Evolutionary conservation across 2,888 invertebrate genomes (phyloP).

Genomic region (Mimumesa dahlbomi): DNA sequence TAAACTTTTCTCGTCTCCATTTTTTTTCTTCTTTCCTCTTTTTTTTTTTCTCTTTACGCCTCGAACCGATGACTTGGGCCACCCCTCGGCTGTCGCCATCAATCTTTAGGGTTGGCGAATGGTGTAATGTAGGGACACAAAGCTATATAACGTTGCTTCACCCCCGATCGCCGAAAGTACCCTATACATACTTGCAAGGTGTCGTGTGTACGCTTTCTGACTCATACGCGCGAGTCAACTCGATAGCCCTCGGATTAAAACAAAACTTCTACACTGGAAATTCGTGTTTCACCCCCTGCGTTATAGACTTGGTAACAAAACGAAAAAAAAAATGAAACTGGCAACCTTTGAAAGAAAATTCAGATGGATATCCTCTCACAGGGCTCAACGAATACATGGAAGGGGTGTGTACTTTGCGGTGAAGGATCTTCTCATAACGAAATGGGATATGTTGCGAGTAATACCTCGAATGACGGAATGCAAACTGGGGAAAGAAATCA

Average conservation of each 20-base stretch:
- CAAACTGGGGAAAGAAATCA: too few species aligned
- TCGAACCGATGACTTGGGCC: constrained; percentile 65
- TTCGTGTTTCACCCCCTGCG: constrained; percentile 36
- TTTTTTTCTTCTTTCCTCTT: too few species aligned
- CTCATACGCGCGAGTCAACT: constrained; percentile 31
- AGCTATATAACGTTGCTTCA: constrained; percentile 27
- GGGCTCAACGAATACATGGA: constrained; percentile 23
- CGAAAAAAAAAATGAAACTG: too few species aligned
- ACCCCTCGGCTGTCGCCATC: constrained; percentile 67
- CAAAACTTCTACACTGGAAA: constrained; percentile 59
- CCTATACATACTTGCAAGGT: constrained; percentile 43
- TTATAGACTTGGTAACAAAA: too few species aligned
- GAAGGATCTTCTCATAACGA: constrained; percentile 16
- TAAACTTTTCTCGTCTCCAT: constrained; percentile 65
- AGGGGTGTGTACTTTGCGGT: constrained; percentile 26
- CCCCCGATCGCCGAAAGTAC: constrained; percentile 43
- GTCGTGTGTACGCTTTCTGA: constrained; percentile 37
- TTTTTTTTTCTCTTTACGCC: too few species aligned
- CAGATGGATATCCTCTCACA: constrained; percentile 31
- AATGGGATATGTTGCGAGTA: constrained; percentile 21
- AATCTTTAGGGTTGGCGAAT: constrained; percentile 64
- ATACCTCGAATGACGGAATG: constrained; percentile 5
- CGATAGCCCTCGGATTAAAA: constrained; percentile 62
- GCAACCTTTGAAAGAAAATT: constrained; percentile 43
- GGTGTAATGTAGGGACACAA: constrained; percentile 23